These are phyloP conservation scores for Sturmia bella DNA, from an alignment of 2,888 invertebrate species.

Conservation along the genomic window DNA sequence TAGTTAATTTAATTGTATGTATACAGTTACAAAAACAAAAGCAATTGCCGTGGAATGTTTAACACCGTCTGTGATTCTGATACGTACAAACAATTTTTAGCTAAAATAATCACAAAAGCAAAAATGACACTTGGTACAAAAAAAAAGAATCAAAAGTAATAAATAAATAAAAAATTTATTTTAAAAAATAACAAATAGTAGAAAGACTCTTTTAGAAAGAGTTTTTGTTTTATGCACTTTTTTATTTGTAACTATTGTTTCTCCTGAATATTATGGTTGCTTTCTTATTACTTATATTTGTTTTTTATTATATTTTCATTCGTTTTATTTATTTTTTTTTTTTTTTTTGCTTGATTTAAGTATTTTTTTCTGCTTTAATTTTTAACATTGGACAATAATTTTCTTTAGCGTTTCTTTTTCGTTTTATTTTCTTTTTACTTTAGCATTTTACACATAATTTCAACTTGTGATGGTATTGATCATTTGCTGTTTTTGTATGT, in stretches of 20 bases:
- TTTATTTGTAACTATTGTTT: conserved; percentile 34
- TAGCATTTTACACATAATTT: conserved; percentile 51
- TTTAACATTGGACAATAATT: conserved; percentile 61
- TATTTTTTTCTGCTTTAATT: conserved; percentile 34
- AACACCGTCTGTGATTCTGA: conserved; percentile 49
- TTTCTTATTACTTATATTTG: conserved; percentile 35
- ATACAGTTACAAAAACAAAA: conserved; percentile 20
- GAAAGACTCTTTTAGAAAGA: conserved; percentile 10
- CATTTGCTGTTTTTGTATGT: conserved; percentile 22
- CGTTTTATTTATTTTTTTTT: conserved; percentile 2
- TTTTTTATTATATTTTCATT: conserved; percentile 19
- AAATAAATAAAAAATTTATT: too few species aligned
- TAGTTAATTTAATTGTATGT: conserved; percentile 10
- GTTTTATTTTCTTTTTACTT: too few species aligned
- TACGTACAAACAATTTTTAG: conserved; percentile 11
- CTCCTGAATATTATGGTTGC: conserved; percentile 44
- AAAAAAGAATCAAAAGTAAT: conserved; percentile 3
- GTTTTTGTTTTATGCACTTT: neutral
- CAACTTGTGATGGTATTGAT: conserved; percentile 35
- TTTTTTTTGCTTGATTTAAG: conserved; percentile 19
- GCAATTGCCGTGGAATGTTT: conserved; percentile 64
- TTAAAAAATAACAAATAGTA: conserved; percentile 13
- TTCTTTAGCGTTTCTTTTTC: conserved; percentile 33
- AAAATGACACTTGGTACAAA: conserved; percentile 31
- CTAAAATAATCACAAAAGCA: conserved; percentile 24